Conservation (phyloP, 2,797 vertebrate species). For the Trachurus trachurus region DNA sequence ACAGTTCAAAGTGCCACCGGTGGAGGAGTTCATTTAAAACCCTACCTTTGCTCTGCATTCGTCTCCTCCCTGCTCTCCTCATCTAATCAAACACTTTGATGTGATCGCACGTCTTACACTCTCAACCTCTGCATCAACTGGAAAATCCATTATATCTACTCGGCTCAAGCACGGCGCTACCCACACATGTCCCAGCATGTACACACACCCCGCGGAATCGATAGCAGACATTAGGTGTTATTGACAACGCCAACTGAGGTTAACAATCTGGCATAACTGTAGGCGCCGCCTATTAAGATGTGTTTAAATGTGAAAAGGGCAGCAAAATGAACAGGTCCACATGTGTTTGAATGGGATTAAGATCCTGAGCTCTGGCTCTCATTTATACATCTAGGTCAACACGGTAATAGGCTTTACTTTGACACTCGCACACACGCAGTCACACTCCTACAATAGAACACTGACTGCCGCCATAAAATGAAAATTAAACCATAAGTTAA, state of each 20-base stretch:
- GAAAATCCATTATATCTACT: slow-evolving; percentile 63
- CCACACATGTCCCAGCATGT: slow-evolving; percentile 9
- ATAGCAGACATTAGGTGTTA: slow-evolving; percentile 60
- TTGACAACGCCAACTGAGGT: slow-evolving; percentile 58
- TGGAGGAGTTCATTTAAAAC: slow-evolving; percentile 28
- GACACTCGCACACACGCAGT: not conserved
- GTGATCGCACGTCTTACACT: slow-evolving; percentile 24
- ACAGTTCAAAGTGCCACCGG: slow-evolving; percentile 2
- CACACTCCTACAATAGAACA: not conserved
- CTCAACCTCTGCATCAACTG: slow-evolving; percentile 50
- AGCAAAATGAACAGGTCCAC: slow-evolving; percentile 16
- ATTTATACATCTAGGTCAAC: slow-evolving; percentile 25
- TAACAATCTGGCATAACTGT: slow-evolving; percentile 52
- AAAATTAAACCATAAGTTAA: slow-evolving; percentile 18
- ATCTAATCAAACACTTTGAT: slow-evolving; percentile 52
- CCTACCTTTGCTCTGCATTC: slow-evolving; percentile 19
- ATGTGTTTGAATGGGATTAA: slow-evolving; percentile 48
- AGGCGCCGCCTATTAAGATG: slow-evolving; percentile 27
- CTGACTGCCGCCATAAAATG: not conserved
- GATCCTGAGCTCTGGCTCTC: slow-evolving; percentile 9
- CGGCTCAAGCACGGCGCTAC: slow-evolving; percentile 22
- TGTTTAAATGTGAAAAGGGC: slow-evolving; percentile 52
- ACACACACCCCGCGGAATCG: slow-evolving; percentile 49
- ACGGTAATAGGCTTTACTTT: slow-evolving; percentile 22
- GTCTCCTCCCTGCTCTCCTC: slow-evolving; percentile 12